A percentile compares a stretch with the other conserved stretches of the same genome.
Evolutionary conservation across 1,140 invertebrate genomes (phyloP).

Genomic region (Carposina sasakii): DNA sequence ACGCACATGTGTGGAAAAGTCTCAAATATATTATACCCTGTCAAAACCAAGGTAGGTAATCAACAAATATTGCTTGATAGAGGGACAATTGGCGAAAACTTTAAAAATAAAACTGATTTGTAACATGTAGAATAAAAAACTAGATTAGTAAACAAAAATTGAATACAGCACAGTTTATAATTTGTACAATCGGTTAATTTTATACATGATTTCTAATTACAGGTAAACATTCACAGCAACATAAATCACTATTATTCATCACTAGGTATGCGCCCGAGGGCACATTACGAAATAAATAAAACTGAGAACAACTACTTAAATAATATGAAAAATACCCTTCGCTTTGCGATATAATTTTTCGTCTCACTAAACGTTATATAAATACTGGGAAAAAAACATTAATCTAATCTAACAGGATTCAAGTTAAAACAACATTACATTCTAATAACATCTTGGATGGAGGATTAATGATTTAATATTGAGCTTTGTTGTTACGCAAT

Average conservation of each 20-base stretch:
- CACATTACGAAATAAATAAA: conserved; percentile 48
- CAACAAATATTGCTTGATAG: too few relatives aligned
- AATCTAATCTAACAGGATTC: conserved; percentile 35
- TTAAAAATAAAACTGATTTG: too few relatives aligned
- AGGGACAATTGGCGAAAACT: too few relatives aligned
- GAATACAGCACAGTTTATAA: conserved; percentile 1
- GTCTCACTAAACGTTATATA: conserved; percentile 48
- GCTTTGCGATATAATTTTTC: conserved; percentile 55
- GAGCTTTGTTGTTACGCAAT: too few relatives aligned
- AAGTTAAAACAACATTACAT: too few relatives aligned
- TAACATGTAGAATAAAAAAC: too few relatives aligned
- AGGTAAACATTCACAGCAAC: conserved; percentile 59
- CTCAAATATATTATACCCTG: too few relatives aligned
- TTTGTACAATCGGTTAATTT: conserved; percentile 21
- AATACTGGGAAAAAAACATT: conserved; percentile 49
- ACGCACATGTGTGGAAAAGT: too few relatives aligned
- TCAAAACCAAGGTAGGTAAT: too few relatives aligned
- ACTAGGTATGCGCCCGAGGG: conserved; percentile 56
- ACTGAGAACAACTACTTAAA: conserved; percentile 24
- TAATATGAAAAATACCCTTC: conserved; percentile 35
- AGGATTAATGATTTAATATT: too few relatives aligned
- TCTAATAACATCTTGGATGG: too few relatives aligned
- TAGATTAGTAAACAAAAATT: conserved; percentile 8
- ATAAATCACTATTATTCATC: too few relatives aligned
- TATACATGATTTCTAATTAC: conserved; percentile 26